Base-by-base conservation (phyloP, 2,797 vertebrate genomes). In the Poecilia picta region DNA sequence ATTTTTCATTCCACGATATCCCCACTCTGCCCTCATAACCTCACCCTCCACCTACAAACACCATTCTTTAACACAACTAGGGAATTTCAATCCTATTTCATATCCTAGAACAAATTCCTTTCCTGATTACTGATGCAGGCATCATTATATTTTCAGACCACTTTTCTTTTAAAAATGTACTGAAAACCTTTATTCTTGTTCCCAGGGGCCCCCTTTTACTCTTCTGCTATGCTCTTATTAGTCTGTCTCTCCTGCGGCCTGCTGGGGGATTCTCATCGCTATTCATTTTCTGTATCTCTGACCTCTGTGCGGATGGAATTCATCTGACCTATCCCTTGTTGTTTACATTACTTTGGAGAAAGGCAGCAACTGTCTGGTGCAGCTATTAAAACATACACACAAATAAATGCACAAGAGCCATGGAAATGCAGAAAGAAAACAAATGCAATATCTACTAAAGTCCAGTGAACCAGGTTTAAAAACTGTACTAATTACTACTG, bases 191-290 rank as follows among this genome's bases (percentile, higher is more conserved):
- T 96, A 96, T 96, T 94, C 95, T 94, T 95, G 90, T 95, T 97
- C 97, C 97, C 97, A 88, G 89, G 96, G 96, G 96, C 94, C 93
- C 87, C 92, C 95, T 96, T 95, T 95, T 96, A 93, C 95, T 97
- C 95, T 94, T 95, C 97, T 96, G 96, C 96, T 96, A 95, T 97
- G 97, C 96, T 97, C 97, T 97, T 96, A 97, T 98, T 97, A 98
- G 96, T 96, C 96, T 96, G 95, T 95, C 95, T 97, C 96, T 97
- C 95, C 94, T 89, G 85, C 94, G 96, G 95, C 96, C 96, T 97
- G 95, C 96, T 96, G 96, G 95, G 88, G 95, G 96, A 97, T 97
- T 95, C 96, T 95, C 96, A 97, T 96, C 96, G 96, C 96, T 97
- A 96, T 97, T 97, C 96, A 97, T 95, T 97, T 97, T 97, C 96